Conservation (phyloP, 2,113 vertebrate genomes). For the Phyllostomus hastatus region DNA sequence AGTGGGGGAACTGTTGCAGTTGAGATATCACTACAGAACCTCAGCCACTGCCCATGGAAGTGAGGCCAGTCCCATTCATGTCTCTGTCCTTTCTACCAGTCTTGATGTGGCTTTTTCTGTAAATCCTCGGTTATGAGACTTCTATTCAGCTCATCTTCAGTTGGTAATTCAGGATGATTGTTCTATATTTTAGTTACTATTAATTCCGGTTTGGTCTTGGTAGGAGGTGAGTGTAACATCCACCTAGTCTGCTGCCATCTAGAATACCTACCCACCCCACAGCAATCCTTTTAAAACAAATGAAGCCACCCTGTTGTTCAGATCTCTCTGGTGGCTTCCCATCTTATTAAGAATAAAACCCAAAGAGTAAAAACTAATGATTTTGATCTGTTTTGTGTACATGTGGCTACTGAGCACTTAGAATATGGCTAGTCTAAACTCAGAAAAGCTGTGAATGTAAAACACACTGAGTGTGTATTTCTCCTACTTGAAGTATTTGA, state of each 20-base stretch:
- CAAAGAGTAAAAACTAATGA: neutral
- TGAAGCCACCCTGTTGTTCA: neutral
- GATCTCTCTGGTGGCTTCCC: neutral
- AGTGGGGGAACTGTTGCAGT: neutral
- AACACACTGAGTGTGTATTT: too few relatives aligned
- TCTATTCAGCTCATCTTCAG: too few relatives aligned
- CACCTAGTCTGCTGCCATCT: neutral
- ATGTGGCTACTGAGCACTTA: neutral
- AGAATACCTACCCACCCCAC: neutral
- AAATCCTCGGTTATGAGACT: too few relatives aligned
- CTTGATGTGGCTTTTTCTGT: too few relatives aligned
- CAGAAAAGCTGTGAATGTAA: neutral
- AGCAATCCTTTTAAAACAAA: neutral
- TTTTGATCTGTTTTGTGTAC: neutral
- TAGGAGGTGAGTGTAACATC: too few relatives aligned
- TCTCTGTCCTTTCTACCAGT: neutral
- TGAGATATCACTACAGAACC: neutral
- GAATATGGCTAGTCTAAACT: neutral
- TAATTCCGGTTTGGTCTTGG: too few relatives aligned
- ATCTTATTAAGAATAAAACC: neutral
- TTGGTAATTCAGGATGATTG: too few relatives aligned
- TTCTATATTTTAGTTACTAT: too few relatives aligned
- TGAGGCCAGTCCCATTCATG: neutral
- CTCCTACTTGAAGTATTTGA: neutral
- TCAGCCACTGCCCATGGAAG: neutral